Percentiles rank a stretch among this genome's conserved stretches.
phyloP scores from a whole-genome alignment of 2,113 vertebrate genomes.

The Oryzias javanicus region DNA sequence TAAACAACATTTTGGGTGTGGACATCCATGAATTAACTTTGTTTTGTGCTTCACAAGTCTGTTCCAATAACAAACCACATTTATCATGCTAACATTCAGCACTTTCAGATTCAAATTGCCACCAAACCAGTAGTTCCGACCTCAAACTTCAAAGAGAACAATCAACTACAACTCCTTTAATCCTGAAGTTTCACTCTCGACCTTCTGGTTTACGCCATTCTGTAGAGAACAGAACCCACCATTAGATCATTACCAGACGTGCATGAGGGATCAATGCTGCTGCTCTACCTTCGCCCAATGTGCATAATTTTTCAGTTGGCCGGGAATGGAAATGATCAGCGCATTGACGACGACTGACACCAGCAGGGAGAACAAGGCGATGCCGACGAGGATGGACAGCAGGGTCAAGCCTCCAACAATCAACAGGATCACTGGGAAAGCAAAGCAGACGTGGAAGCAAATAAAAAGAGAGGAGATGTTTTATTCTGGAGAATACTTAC shows the following conservation, averaged over 20 bases:
- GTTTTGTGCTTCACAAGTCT: conserved; percentile 1
- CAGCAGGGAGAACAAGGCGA: conserved; percentile 77
- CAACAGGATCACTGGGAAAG: conserved; percentile 79
- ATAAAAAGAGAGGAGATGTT: neutral
- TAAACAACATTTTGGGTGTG: no score
- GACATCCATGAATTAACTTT: no score
- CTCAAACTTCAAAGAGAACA: no score
- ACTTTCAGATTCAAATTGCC: conserved; percentile 1
- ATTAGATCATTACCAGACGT: neutral
- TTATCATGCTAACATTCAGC: neutral
- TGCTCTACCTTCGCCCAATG: conserved; percentile 57
- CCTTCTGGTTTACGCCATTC: conserved; percentile 6
- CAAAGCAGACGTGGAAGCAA: neutral
- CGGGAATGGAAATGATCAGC: conserved; percentile 68
- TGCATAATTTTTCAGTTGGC: conserved; percentile 68
- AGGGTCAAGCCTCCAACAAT: conserved; percentile 76
- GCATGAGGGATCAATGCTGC: neutral
- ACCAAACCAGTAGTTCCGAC: neutral
- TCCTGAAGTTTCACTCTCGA: neutral
- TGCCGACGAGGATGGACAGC: conserved; percentile 80
- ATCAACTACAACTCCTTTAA: conserved; percentile 12
- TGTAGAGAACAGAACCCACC: neutral
- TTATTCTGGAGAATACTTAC: conserved; percentile 61
- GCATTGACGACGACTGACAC: conserved; percentile 70
- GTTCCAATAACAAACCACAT: conserved; percentile 1